Evolutionary conservation across 2,888 invertebrate species (phyloP), one percentile per base, ranked within the genome.

Genomic region (Chymomyza caudatula): DNA sequence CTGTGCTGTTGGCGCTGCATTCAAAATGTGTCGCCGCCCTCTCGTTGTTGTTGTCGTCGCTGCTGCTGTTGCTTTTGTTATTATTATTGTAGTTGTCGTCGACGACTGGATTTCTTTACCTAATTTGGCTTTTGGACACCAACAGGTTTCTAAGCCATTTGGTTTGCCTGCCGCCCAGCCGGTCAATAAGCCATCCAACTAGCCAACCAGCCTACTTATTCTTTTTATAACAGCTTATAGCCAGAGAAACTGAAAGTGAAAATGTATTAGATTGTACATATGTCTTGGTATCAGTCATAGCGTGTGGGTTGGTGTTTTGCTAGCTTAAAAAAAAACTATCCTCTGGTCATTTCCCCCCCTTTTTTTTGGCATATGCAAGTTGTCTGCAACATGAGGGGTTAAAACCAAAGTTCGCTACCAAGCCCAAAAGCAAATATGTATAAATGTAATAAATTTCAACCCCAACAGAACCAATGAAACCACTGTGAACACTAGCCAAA

Each of bases 111-210:
- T 49, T 51, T 63, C 52, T 63, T 15, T 55, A 51, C 51, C 55
- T 49, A 63, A 44, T 56, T 63, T 52, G 55, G 51, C 56, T 55
- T 52, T 44, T 29, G 55, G 43, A 44, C 61, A 55, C 44, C 61
- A 61, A 55, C 61, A 54, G 55, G 61, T 61, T 55, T 54, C 17
- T 57, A 57, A n/a, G 47, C 15, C 47, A 47, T 47, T 47, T 47
- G 29, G n/a, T 47, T 13, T 47, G 47, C 47, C 15, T 15, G 43
- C 43, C 43, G 29, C 11, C 29, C 29, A 37, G 29, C 29, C 29
- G 29, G 29, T 37, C 29, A 37, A 37, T 37, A 37, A 37, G 29
- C 29, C 29, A 37, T 11, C 29, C 29, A 37, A 37, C 29, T 37
- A 37, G 29, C 29, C 29, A 37, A 37, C 29, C 29, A 37, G 29